Evolutionary conservation across 1,140 invertebrate genomes (phyloP), one percentile per base, ranked within the genome.

Genomic region (Bradynema listronoti): DNA sequence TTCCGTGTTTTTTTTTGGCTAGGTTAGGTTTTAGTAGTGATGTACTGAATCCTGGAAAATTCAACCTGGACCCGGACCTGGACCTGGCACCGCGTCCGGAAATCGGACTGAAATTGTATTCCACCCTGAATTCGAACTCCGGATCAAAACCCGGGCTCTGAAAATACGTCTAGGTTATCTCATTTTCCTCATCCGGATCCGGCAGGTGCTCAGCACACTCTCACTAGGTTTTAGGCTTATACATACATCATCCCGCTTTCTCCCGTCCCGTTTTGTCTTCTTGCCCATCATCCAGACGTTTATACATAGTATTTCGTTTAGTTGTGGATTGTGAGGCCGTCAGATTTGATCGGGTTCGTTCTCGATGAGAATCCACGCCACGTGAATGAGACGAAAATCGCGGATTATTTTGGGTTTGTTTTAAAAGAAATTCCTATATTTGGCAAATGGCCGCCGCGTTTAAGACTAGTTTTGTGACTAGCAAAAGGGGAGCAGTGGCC

Each of bases 321-420:
- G 47, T n/a, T 50, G 47, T 50, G 47, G 16, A 27, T n/a, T 50
- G 16, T 4, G 34, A n/a, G n/a, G n/a, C 16, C 29, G 27, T 50
- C 47, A n/a, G 47, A 50, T 27, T n/a, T 50, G 34, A n/a, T 50
- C 16, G 9, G 27, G 2, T 5, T 50, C 14, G 14, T 29, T 19
- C 27, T 50, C 14, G 16, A 25, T 5, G 47, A 50, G 34, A 50
- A 50, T 50, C 47, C 47, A 50, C 16, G 27, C n/a, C 2, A 27
- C 34, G 3, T 50, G 16, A 50, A 4, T 24, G 16, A 16, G 9
- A 25, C 47, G 16, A 50, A 50, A n/a, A 16, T 50, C 3, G n/a
- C 16, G 14, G 47, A 50, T 30, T 24, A 50, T 5, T 24, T 50
- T n/a, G n/a, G 47, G 47, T 50, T 19, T n/a, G 4, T 50, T 47